A percentile compares a stretch with the other conserved stretches of the same genome.
Conservation (phyloP, 2,888 invertebrate genomes). For the Xestia rhomboidea region DNA sequence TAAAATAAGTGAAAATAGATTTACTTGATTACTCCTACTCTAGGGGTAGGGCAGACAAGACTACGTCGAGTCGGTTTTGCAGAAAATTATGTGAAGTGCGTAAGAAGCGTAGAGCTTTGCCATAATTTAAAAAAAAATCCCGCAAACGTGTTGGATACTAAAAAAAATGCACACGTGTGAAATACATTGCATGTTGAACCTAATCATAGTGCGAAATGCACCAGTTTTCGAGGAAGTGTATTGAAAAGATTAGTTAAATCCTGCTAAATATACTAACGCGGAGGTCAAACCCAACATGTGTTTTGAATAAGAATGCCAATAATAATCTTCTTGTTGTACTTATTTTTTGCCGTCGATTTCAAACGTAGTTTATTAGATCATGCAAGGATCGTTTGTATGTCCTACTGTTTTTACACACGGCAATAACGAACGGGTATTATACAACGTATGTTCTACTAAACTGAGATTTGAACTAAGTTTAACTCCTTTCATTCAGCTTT, state of each 20-base stretch:
- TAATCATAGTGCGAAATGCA: too few relatives aligned
- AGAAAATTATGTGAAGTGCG: too few relatives aligned
- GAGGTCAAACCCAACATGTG: slow-evolving; percentile 28
- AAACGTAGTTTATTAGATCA: not conserved
- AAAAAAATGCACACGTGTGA: too few relatives aligned
- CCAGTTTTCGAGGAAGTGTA: too few relatives aligned
- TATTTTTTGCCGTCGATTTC: slow-evolving; percentile 13
- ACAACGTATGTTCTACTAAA: not conserved
- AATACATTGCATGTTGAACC: too few relatives aligned
- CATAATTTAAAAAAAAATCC: too few relatives aligned
- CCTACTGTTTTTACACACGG: not conserved
- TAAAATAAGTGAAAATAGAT: not conserved
- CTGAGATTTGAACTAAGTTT: not conserved
- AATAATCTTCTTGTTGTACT: slow-evolving; percentile 7
- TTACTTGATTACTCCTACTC: too few relatives aligned
- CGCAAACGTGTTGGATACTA: too few relatives aligned
- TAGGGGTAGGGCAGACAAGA: too few relatives aligned
- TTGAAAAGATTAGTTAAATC: too few relatives aligned
- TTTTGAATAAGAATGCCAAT: slow-evolving; percentile 28
- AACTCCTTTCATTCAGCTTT: not conserved
- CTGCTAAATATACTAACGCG: not conserved
- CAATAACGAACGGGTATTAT: not conserved
- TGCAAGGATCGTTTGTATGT: not conserved
- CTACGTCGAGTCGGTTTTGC: too few relatives aligned
- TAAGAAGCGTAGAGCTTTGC: too few relatives aligned